phyloP scores from a whole-genome alignment of 2,113 vertebrate genomes.

The Tursiops truncatus region DNA sequence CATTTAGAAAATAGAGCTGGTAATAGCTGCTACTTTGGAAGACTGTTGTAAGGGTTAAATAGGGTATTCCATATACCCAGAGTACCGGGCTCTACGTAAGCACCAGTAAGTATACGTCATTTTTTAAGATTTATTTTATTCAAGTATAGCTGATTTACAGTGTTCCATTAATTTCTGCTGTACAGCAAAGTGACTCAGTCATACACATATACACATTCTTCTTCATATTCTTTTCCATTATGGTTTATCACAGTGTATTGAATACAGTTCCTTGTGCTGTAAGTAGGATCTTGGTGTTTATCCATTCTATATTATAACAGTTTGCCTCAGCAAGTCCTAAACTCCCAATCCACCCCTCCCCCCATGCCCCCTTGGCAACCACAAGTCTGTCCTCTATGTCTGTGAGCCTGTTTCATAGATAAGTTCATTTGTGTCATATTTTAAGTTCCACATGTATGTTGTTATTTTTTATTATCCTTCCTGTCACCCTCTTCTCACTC shows the following conservation, averaged over 20 bases:
- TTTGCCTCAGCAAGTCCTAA: not conserved
- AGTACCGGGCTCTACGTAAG: not conserved
- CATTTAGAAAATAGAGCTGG: not conserved
- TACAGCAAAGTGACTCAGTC: not conserved
- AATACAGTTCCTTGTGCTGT: not conserved
- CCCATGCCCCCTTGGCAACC: not conserved
- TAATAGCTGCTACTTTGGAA: not conserved
- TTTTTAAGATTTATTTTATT: not conserved
- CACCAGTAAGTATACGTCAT: not conserved
- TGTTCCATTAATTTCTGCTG: not conserved
- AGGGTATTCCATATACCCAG: fast-evolving
- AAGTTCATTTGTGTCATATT: not conserved
- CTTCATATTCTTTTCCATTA: not conserved
- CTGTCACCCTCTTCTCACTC: not conserved
- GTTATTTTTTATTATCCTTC: not conserved
- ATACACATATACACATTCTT: not conserved
- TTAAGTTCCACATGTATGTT: not conserved
- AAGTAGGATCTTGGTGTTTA: not conserved
- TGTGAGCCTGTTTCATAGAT: not conserved
- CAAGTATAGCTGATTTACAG: not conserved
- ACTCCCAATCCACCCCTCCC: not conserved
- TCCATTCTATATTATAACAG: not conserved
- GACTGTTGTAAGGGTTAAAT: not conserved
- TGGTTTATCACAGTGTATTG: not conserved
- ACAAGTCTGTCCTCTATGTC: not conserved